Base-by-base conservation (phyloP, 2,113 vertebrate genomes). In the Petrocephalus zakoni region DNA sequence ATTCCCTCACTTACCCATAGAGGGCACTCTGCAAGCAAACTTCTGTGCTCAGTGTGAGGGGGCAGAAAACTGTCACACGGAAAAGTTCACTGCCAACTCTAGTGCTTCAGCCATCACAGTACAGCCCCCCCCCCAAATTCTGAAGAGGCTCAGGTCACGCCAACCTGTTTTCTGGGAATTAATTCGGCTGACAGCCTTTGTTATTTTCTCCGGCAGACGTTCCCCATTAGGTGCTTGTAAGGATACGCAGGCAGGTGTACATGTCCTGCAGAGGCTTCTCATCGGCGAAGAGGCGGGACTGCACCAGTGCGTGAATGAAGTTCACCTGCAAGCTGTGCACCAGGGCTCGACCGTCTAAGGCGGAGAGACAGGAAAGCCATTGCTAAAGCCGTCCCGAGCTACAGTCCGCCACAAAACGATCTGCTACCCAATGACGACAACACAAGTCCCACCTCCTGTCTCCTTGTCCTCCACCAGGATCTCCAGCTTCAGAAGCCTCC, bases 161-260 rank as follows among this genome's bases (percentile, higher is more conserved):
- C 49, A 55, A 29, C 51, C 13, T 53, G 42, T 42, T 42, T 42
- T 42, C 42, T 42, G 42, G 42, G 3, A 42, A 42, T 42, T 1
- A 42, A 42, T 42, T 42, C 42, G 1, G 42, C 42, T 42, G 42
- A 42, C 42, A 42, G 42, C 42, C 42, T 42, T 42, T 42, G 42
- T 42, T 3, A 42, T 42, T 42, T 42, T 42, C 42, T 42, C 42
- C 42, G 1, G 42, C 42, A 42, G 42, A 42, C 42, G 1, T 42
- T 3, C 42, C 61, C 34, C 34, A 2, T 78, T 55, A 55, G 53
- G 15, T 5, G 34, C 13, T 42, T 10, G 82, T 92, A 96, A 99
- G 97, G 98, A 99, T 99, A 99, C 98, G 98, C 87, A 99, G 92
- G 92, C 98, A 99, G 95, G 92, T 99, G 95, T 99, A 99, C 98